Percentiles rank a stretch among this genome's conserved stretches.
Conservation (phyloP, 37 sponge, comb jelly and placozoan genomes). For the Oopsacas minuta region DNA sequence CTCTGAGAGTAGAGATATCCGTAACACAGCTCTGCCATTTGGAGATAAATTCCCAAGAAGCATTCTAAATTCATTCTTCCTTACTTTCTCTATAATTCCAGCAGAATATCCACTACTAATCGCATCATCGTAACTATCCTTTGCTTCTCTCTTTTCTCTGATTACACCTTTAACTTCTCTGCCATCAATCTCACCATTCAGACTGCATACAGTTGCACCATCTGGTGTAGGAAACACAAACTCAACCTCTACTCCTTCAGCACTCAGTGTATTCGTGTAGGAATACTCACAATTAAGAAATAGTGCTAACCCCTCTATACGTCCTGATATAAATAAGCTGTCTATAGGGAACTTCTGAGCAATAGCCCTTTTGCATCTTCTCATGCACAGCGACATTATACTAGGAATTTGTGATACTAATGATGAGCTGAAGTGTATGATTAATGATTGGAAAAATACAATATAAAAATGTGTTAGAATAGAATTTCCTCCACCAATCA, state of each 20-base stretch:
- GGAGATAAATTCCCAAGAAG: not conserved
- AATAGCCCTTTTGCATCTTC: not conserved
- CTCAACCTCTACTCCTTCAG: not conserved
- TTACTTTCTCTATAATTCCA: not conserved
- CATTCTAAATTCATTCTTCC: not conserved
- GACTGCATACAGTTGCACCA: not conserved
- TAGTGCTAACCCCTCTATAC: not conserved
- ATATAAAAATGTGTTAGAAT: too few species aligned
- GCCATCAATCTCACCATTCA: not conserved
- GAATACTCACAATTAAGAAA: not conserved
- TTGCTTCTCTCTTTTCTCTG: not conserved
- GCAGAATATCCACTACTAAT: constrained; percentile 9
- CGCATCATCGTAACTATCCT: not conserved
- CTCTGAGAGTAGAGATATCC: not conserved
- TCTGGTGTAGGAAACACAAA: not conserved
- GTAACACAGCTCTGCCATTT: not conserved
- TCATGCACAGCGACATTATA: not conserved
- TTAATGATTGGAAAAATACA: too few species aligned
- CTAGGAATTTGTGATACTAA: too few species aligned
- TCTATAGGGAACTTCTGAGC: not conserved
- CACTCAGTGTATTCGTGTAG: not conserved
- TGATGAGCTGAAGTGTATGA: too few species aligned
- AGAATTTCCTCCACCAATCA: too few species aligned
- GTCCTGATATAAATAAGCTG: not conserved
- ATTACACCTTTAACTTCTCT: not conserved